A percentile compares a stretch with the other conserved stretches of the same genome.
Evolutionary conservation across 2,113 vertebrate species (phyloP).

Genomic region (Rostratula benghalensis): DNA sequence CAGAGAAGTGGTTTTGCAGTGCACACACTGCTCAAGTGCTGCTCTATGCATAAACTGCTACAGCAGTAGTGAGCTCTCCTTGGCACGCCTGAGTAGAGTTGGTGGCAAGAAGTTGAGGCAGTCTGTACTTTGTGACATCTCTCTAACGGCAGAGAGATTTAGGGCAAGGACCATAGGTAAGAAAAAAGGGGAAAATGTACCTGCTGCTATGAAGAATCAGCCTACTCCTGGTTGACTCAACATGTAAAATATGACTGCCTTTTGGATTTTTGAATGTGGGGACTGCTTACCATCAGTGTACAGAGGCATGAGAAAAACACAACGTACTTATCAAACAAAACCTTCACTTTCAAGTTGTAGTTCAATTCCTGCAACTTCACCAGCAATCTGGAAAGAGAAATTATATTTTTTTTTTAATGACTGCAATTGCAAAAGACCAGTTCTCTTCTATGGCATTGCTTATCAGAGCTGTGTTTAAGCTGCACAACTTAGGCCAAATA

Average conservation of each 20-base stretch:
- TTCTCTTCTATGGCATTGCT: neutral
- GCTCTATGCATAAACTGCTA: neutral
- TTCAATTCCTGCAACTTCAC: slow-evolving; percentile 94
- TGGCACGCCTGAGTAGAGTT: neutral
- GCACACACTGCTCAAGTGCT: neutral
- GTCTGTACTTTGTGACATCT: neutral
- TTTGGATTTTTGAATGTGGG: neutral
- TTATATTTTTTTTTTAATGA: neutral
- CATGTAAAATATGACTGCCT: neutral
- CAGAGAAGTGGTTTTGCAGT: neutral
- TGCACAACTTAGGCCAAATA: neutral
- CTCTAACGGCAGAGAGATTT: neutral
- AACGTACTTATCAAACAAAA: slow-evolving; percentile 93
- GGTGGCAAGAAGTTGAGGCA: neutral
- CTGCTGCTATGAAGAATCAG: neutral
- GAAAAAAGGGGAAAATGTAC: neutral
- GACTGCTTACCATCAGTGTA: neutral
- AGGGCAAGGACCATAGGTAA: neutral
- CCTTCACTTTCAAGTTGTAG: slow-evolving; percentile 95
- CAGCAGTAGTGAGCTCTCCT: neutral
- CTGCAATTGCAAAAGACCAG: neutral
- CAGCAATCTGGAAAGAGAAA: slow-evolving; percentile 80
- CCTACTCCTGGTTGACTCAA: neutral
- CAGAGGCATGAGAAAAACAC: neutral
- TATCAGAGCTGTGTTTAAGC: neutral